A percentile compares a stretch with the other conserved stretches of the same genome.
phyloP scores from a whole-genome alignment of 2,797 vertebrate genomes.

The Spinus olivaceus region DNA sequence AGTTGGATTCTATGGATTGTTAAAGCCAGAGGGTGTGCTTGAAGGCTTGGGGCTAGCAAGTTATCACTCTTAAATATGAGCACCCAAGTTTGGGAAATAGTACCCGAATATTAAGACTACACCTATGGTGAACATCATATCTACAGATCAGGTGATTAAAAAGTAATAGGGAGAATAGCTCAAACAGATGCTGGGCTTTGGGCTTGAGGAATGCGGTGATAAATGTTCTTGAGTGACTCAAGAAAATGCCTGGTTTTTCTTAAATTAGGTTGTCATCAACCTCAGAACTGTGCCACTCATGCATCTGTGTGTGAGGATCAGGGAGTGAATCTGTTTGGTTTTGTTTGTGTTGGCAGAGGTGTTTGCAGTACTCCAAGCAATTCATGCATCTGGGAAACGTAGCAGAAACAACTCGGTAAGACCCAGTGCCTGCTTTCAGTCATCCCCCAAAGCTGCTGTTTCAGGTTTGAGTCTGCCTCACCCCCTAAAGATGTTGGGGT shows the following conservation, averaged over 20 bases:
- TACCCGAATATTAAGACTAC: neutral
- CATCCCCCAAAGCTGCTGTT: neutral
- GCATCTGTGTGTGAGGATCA: neutral
- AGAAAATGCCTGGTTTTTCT: neutral
- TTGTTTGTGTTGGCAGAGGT: conserved; percentile 82
- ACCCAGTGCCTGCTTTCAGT: neutral
- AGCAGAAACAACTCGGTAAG: conserved; percentile 90
- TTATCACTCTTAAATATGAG: neutral
- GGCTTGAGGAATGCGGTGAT: neutral
- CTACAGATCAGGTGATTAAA: neutral
- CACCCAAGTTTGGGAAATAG: neutral
- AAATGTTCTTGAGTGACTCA: neutral
- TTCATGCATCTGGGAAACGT: conserved; percentile 95
- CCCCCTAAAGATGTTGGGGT: neutral
- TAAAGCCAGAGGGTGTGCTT: neutral
- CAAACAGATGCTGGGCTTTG: neutral
- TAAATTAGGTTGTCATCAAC: neutral
- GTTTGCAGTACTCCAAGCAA: conserved; percentile 90
- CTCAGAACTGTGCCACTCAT: neutral
- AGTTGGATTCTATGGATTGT: neutral
- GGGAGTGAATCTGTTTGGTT: neutral
- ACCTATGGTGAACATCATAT: neutral
- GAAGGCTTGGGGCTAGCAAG: neutral
- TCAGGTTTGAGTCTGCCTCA: neutral
- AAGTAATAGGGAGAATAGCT: neutral